A percentile compares a stretch with the other conserved stretches of the same genome.
These are phyloP conservation scores for Serrognathus titanus DNA, from an alignment of 2,888 invertebrate genomes.

Conservation along the genomic window DNA sequence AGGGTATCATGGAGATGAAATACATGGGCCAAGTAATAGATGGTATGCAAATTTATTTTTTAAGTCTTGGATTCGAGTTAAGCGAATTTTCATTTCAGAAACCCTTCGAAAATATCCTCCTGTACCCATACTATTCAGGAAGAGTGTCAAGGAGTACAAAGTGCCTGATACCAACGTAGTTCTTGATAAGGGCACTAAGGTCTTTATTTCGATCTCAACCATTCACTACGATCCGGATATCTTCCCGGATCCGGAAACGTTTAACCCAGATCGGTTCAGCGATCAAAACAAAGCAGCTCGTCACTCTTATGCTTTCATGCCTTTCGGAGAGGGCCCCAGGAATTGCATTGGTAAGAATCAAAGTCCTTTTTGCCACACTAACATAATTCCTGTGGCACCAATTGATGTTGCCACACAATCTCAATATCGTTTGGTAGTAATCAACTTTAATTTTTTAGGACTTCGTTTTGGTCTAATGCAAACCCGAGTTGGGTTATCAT, in stretches of 20 bases:
- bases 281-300: conserved; percentile 28
- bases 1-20: conserved; percentile 47
- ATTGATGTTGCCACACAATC: conserved; percentile 1
- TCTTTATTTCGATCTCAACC: conserved; percentile 31
- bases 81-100: conserved; percentile 28
- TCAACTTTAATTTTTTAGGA: conserved; percentile 18
- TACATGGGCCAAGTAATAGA: conserved; percentile 44
- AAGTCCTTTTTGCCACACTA: neutral
- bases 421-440: conserved; percentile 5
- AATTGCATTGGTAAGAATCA: conserved; percentile 23
- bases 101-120: conserved; percentile 43
- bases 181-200: conserved; percentile 26
- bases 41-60: conserved; percentile 20
- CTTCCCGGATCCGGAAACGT: conserved; percentile 38
- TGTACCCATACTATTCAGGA: conserved; percentile 30
- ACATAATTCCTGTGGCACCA: neutral
- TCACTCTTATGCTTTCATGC: conserved; percentile 30
- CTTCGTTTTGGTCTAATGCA: conserved; percentile 30
- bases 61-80: neutral
- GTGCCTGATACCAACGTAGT: conserved; percentile 28
- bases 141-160: conserved; percentile 29
- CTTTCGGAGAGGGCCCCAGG: conserved; percentile 30
- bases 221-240: conserved; percentile 39
- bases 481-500: conserved; percentile 25
- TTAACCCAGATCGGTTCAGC: conserved; percentile 42